Evolutionary conservation across 2,113 vertebrate species (phyloP), one percentile per base, ranked within the genome.

Genomic region (Clarias magur): DNA sequence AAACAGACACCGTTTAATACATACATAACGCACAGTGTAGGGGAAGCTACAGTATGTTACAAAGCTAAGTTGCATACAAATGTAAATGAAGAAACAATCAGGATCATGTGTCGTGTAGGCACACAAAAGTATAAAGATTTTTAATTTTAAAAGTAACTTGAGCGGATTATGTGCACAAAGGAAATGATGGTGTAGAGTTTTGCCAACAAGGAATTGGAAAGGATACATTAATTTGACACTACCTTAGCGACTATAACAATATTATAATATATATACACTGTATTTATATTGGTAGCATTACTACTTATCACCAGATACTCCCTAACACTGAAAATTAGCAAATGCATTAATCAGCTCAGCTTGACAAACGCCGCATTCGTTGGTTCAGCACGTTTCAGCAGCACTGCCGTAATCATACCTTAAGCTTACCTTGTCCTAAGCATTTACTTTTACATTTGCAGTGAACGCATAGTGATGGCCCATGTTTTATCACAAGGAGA

Each of bases 401-500:
- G 57, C 23, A 78, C 23, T 78, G 25, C 27, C 15, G 2, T 15
- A 48, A 76, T 23, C n/a, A 11, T 34, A 30, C 54, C n/a, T 60
- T 73, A 60, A 72, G 68, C 38, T 27, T 27, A 27, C 60, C 1
- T n/a, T 83, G 19, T 38, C 17, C 27, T 23, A 57, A 53, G 23
- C 42, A 56, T 60, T 10, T 60, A 38, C 25, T 70, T 68, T 48
- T 48, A 48, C 48, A 48, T 48, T 48, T 70, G 1, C 38, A 68
- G 23, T 30, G 53, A 25, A 21, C 59, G 15, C 16, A 82, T 12
- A 34, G 15, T 25, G 19, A 73, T 9, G 53, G 65, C 12, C 34
- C 68, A 62, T 57, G 30, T 70, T 81, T 48, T 70, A 62, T 80
- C 70, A 62, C 21, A 67, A 84, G 60, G 2, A 15, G 57, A 85